Percentiles rank a stretch among this genome's conserved stretches.
phyloP scores from a whole-genome alignment of 2,113 vertebrate genomes.

The cattle (Bos taurus) region DNA sequence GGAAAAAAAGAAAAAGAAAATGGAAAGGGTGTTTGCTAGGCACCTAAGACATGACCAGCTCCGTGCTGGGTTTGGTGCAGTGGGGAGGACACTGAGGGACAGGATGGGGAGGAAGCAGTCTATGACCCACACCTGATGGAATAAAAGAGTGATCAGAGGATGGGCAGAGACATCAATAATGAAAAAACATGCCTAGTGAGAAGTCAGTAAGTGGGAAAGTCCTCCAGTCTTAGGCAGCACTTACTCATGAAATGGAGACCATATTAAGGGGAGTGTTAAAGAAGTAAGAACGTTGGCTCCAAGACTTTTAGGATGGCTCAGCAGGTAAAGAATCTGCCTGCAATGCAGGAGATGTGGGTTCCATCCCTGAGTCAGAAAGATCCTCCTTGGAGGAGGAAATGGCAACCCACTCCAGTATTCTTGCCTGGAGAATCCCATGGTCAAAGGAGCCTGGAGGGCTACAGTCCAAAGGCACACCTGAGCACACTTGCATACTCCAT shows the following conservation, averaged over 20 bases:
- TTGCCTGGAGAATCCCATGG: background rate
- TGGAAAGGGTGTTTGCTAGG: background rate
- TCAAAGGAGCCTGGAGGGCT: fast-evolving
- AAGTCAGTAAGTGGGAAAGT: background rate
- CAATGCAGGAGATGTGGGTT: background rate
- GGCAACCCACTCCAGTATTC: background rate
- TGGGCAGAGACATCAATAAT: background rate
- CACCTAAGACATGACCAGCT: background rate
- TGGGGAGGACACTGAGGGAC: no score
- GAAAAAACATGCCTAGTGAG: background rate
- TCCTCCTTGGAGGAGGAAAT: background rate
- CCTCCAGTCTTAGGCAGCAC: background rate
- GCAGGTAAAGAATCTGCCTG: background rate
- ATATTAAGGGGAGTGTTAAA: background rate
- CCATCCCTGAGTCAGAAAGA: background rate
- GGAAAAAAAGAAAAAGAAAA: background rate
- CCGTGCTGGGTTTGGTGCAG: background rate
- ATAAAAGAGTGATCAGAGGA: background rate
- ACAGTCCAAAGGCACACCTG: background rate
- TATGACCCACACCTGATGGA: background rate
- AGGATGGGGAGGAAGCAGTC: background rate
- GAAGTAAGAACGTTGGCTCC: background rate
- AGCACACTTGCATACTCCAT: background rate
- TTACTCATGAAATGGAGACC: background rate
- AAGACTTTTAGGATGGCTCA: background rate